A percentile compares a stretch with the other conserved stretches of the same genome.
These are phyloP conservation scores for Eupithecia subumbrata DNA, from an alignment of 2,888 invertebrate genomes.

Conservation along the genomic window DNA sequence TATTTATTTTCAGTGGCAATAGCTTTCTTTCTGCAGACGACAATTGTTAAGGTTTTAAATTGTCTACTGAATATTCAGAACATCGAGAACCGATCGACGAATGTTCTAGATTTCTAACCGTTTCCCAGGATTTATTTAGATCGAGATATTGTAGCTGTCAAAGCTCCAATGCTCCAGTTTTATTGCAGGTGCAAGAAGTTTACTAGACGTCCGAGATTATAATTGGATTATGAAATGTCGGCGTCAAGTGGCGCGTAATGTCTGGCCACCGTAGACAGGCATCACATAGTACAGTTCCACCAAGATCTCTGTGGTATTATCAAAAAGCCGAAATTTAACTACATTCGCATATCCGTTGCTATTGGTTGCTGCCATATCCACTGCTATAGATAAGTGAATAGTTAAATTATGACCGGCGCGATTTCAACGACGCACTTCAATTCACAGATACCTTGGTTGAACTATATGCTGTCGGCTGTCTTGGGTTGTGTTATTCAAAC, in stretches of 20 bases:
- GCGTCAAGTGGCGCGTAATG: slow-evolving; percentile 66
- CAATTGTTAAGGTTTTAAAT: background rate
- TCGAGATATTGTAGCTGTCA: slow-evolving; percentile 41
- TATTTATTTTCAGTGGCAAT: background rate
- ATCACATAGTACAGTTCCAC: slow-evolving; percentile 15
- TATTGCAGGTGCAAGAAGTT: slow-evolving; percentile 53
- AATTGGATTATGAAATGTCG: slow-evolving; percentile 73
- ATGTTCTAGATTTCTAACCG: slow-evolving; percentile 22
- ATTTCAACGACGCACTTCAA: background rate
- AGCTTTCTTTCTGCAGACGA: background rate
- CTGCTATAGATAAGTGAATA: background rate
- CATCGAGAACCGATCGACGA: background rate
- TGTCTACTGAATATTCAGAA: background rate
- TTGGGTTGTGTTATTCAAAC: slow-evolving; percentile 18
- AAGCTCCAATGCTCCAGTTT: slow-evolving; percentile 38
- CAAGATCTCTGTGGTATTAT: background rate
- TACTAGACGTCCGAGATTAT: slow-evolving; percentile 48
- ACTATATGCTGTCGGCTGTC: background rate
- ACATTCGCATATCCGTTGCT: background rate
- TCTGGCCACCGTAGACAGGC: slow-evolving; percentile 51
- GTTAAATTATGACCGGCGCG: background rate
- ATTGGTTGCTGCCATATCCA: background rate
- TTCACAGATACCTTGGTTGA: background rate
- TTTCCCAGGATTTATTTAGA: slow-evolving; percentile 37
- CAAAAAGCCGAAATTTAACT: background rate